These are phyloP conservation scores for Cataglyphis albicans DNA, from an alignment of 2,888 invertebrate genomes.

Conservation along the genomic window DNA sequence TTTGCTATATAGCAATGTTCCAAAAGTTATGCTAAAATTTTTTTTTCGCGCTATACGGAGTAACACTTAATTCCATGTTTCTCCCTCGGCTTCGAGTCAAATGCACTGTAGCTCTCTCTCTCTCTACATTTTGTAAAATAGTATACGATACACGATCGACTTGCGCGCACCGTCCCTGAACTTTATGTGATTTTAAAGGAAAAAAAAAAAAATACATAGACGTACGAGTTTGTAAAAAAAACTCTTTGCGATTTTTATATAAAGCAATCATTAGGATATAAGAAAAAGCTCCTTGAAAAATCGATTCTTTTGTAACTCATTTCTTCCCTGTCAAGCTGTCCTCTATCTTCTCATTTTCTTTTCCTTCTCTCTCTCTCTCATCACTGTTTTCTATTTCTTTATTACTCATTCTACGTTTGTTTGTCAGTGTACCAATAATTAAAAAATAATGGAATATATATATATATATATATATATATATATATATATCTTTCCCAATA, in stretches of 20 bases:
- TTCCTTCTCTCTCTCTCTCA: not conserved
- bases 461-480: conserved; percentile 61
- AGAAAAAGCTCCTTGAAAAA: conserved; percentile 45
- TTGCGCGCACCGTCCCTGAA: conserved; percentile 57
- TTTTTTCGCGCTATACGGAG: conserved; percentile 18
- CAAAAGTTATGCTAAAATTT: conserved; percentile 12
- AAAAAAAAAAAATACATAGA: conserved; percentile 17
- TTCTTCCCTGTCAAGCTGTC: conserved; percentile 1
- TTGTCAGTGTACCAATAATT: conserved; percentile 77
- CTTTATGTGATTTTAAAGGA: conserved; percentile 53
- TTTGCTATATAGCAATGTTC: conserved; percentile 31
- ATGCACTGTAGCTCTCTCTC: conserved; percentile 44
- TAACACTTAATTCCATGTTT: conserved; percentile 45
- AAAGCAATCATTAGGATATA: conserved; percentile 59
- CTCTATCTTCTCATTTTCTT: conserved; percentile 5
- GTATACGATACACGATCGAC: conserved; percentile 57
- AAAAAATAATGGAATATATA: conserved; percentile 78
- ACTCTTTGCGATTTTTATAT: conserved; percentile 51
- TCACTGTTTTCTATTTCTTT: not conserved
- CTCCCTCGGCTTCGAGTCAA: conserved; percentile 48
- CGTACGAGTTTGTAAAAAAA: conserved; percentile 32
- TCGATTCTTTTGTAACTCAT: conserved; percentile 34
- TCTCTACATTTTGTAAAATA: conserved; percentile 51
- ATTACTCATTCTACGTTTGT: conserved; percentile 60
- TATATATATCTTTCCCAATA: conserved; percentile 64